Base-by-base conservation (phyloP, 2,797 vertebrate genomes). In the Halcyon leucocephala region DNA sequence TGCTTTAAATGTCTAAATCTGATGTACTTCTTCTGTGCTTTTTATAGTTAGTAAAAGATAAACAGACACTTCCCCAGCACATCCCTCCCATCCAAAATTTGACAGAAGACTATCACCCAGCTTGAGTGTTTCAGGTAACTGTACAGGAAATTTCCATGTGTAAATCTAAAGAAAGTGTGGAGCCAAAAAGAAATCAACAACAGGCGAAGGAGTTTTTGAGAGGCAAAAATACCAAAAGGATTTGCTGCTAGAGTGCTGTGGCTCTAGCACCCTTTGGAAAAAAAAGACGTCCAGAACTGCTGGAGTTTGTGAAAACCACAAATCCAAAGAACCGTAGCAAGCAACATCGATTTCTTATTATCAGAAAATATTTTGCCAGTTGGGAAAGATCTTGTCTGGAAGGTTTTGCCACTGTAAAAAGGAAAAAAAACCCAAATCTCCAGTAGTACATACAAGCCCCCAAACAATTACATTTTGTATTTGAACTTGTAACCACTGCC, bases 391-490 rank as follows among this genome's bases (percentile, higher is more conserved):
- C 55, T 41, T 2, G 5, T 64, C 51, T 79, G 62, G 39, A 82
- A 82, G 14, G 24, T 92, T 93, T 79, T 84, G 55, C 48, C 42
- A 44, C 39, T 66, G 2, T 73, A 78, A 51, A 51, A 51, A 28
- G 49, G 14, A 79, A 6, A 61, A 35, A 69, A 72, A 86, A 57
- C 33, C 33, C 33, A 35, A 76, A 31, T 76, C 29, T 89, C 9
- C 42, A 85, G 52, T n/a, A 80, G 7, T 6, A 58, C 0, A 0
- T n/a, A 17, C 31, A 60, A 3, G 35, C n/a, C 80, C 6, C 9
- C 58, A 60, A 33, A 83, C 1, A 1, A 28, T 57, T 49, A 61
- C 22, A 49, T 73, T 81, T 66, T 48, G 14, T 44, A 65, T 79
- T n/a, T 80, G 55, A 85, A 90, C n/a, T 83, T 93, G 24, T 66